A percentile compares a stretch with the other conserved stretches of the same genome.
These are phyloP conservation scores for Parapristionchus giblindavisi DNA, from an alignment of 2,888 invertebrate genomes.

Conservation along the genomic window DNA sequence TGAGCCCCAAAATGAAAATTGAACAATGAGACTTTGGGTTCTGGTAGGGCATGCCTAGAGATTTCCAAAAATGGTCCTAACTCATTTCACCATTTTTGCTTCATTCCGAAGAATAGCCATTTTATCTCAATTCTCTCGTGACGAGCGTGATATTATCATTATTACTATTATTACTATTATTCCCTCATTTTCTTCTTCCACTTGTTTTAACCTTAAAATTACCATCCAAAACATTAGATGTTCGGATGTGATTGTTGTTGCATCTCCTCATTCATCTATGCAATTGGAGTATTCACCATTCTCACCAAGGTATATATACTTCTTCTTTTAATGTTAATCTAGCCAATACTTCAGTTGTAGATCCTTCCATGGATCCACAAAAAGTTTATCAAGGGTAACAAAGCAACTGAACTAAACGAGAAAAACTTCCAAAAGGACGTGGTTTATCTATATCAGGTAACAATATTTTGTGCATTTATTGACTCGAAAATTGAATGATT, in stretches of 20 bases:
- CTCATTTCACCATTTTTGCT: too few species aligned
- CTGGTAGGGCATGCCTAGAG: too few species aligned
- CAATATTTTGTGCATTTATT: background rate
- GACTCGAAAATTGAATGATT: background rate
- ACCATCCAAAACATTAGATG: too few species aligned
- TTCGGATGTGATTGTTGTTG: constrained; percentile 18
- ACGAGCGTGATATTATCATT: too few species aligned
- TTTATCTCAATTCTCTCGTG: too few species aligned
- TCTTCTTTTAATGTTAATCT: background rate
- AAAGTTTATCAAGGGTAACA: background rate
- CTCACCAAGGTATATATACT: background rate
- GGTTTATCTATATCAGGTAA: constrained; percentile 59
- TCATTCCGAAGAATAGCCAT: too few species aligned
- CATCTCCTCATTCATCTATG: constrained; percentile 11
- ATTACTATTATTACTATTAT: too few species aligned
- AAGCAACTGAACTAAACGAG: background rate
- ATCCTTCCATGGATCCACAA: constrained; percentile 1
- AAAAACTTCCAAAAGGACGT: constrained; percentile 59
- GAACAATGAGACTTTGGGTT: too few species aligned
- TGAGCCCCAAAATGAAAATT: too few species aligned
- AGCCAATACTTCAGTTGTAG: background rate
- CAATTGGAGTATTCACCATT: background rate
- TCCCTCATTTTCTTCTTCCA: too few species aligned
- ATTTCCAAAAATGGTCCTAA: too few species aligned
- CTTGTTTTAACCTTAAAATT: too few species aligned